Conservation (phyloP, 92 coral and sea anemone species). For the Chrysogorgia sp. region DNA sequence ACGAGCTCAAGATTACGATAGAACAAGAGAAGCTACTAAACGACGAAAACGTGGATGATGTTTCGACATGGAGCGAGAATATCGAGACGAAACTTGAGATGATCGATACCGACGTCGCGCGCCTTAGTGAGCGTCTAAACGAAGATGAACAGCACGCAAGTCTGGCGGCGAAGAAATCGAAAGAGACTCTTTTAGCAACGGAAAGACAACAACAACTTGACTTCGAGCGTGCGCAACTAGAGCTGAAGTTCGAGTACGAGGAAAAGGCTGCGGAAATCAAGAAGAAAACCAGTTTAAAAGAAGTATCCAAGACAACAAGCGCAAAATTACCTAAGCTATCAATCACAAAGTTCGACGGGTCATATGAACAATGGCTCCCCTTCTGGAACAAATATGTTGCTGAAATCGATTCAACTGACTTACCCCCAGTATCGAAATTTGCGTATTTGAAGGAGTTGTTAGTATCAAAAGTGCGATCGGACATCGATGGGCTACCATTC, state of each 20-base stretch:
- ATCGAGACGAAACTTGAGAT: slow-evolving; percentile 40
- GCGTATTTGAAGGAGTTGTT: slow-evolving; percentile 38
- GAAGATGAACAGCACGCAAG: slow-evolving; percentile 10
- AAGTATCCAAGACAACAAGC: background rate
- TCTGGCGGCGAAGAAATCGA: slow-evolving; percentile 4
- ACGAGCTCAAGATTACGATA: slow-evolving; percentile 21
- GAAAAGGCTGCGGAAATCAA: slow-evolving; percentile 9
- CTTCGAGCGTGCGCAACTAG: slow-evolving; percentile 31
- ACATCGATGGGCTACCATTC: too few relatives aligned
- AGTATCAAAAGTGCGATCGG: slow-evolving; percentile 24
- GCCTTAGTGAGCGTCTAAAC: background rate
- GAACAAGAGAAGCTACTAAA: slow-evolving; percentile 24
- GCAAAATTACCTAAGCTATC: slow-evolving; percentile 42
- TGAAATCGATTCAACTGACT: slow-evolving; percentile 30
- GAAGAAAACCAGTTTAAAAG: background rate
- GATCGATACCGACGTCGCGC: slow-evolving; percentile 15
- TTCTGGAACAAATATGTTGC: slow-evolving; percentile 47
- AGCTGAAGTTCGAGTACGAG: slow-evolving; percentile 13
- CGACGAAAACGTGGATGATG: slow-evolving; percentile 28
- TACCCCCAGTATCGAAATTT: slow-evolving; percentile 46
- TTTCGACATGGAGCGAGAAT: slow-evolving; percentile 33
- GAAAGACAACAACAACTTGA: slow-evolving; percentile 2
- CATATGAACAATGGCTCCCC: slow-evolving; percentile 38
- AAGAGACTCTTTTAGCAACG: slow-evolving; percentile 7
- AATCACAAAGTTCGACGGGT: slow-evolving; percentile 38